Base-by-base conservation (phyloP, 2,888 invertebrate species). In the Catocala nupta region DNA sequence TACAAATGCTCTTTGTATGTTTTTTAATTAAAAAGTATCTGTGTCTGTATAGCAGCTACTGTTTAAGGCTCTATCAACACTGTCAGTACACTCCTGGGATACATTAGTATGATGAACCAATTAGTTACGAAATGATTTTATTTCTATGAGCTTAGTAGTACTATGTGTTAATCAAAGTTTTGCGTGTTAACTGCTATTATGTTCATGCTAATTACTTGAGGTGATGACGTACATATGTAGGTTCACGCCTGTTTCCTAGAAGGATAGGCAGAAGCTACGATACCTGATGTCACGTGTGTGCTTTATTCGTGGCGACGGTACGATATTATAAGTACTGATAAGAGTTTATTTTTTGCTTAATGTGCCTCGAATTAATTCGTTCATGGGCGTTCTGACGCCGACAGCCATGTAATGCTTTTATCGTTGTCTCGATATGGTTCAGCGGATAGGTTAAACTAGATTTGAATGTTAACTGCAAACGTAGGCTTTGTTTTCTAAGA, bases 1-100 rank as follows among this genome's bases (percentile, higher is more conserved):
- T 25, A 42, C 8, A 56, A 62, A 62, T 43, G n/a, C 8, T 0
- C 39, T 47, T 42, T 52, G 34, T 43, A 39, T 25, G 13, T 52
- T 61, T 70, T 65, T 66, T 52, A 56, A 75, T 62, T 57, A 53
- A 72, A 70, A 68, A 65, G 55, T 65, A 68, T 48, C 43, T 36
- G 25, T 66, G 65, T 59, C 50, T 65, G 68, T 65, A 49, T 71
- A 65, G 62, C 54, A 36, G 12, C 1, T 49, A 61, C 48, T 63
- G 55, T 56, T 45, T 48, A 53, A 36, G 12, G 39, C 44, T 52
- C 12, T 52, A 44, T 56, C 16, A 42, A 9, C 16, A 55, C 33
- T 59, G 52, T 48, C 16, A 33, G 45, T 13, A 39, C 13, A 6
- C 62, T 49, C 53, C 25, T 25, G 53, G 43, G 62, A 49, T 36